These are phyloP conservation scores for Ctenoplectra terminalis DNA, from an alignment of 1,140 invertebrate genomes.

Conservation along the genomic window DNA sequence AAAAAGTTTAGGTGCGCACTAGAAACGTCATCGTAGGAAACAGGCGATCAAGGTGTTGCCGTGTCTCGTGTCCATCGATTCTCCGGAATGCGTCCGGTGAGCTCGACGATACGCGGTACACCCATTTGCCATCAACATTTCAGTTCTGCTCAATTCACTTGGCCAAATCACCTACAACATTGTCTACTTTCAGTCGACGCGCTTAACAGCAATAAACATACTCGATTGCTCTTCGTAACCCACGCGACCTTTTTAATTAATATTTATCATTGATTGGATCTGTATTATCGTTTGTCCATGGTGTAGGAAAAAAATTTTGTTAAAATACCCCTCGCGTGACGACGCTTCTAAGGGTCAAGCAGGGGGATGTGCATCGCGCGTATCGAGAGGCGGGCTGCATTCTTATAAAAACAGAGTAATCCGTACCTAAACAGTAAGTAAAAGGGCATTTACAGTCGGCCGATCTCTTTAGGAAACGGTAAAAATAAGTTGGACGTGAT, in stretches of 20 bases:
- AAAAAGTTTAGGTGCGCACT: conserved; percentile 68
- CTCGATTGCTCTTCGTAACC: neutral
- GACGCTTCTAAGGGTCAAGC: conserved; percentile 61
- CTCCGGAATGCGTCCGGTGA: conserved; percentile 78
- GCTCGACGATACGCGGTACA: conserved; percentile 60
- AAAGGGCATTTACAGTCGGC: conserved; percentile 78
- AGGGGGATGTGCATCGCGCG: conserved; percentile 74
- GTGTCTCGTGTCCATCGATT: conserved; percentile 61
- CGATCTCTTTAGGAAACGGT: conserved; percentile 70
- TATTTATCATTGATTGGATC: neutral
- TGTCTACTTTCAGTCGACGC: neutral
- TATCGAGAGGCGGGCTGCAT: conserved; percentile 79
- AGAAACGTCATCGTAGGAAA: conserved; percentile 65
- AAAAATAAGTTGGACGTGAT: neutral
- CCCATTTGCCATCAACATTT: conserved; percentile 29
- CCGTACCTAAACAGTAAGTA: conserved; percentile 82
- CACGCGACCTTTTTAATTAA: neutral
- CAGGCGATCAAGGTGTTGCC: conserved; percentile 21
- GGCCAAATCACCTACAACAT: conserved; percentile 20
- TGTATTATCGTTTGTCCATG: neutral
- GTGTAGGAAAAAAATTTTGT: neutral
- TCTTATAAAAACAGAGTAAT: conserved; percentile 78
- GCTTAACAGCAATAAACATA: conserved; percentile 24
- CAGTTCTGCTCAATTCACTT: conserved; percentile 8
- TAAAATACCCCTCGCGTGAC: conserved; percentile 25